Conservation (phyloP, 2,888 invertebrate genomes). For the Metacarcinus magister region DNA sequence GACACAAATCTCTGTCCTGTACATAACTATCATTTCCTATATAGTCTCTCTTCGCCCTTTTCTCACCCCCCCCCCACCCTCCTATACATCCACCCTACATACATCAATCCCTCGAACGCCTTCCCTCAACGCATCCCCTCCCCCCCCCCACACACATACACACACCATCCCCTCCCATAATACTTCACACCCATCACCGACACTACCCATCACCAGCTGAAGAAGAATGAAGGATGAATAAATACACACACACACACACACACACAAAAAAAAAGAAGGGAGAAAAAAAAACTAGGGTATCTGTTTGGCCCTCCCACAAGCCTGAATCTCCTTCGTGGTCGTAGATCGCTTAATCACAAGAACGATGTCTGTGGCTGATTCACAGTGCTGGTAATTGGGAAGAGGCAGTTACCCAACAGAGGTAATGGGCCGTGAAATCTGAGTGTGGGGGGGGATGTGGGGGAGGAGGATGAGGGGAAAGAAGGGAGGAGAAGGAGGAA, state of each 20-base stretch:
- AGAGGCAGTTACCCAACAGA: constrained; percentile 1
- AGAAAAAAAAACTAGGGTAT: no score
- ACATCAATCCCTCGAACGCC: neutral
- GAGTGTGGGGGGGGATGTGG: neutral
- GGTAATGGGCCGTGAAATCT: constrained; percentile 53
- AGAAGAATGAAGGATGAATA: no score
- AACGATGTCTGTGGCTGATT: constrained; percentile 62
- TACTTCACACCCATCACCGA: constrained; percentile 51
- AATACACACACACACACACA: no score
- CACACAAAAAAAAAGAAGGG: no score
- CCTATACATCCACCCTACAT: neutral
- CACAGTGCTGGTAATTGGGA: constrained; percentile 50
- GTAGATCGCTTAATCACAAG: constrained; percentile 42
- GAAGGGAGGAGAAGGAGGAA: neutral
- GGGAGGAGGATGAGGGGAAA: neutral
- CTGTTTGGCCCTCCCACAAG: neutral
- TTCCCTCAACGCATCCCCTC: no score
- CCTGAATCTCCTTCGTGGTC: neutral
- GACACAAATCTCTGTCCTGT: neutral
- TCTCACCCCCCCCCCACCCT: neutral
- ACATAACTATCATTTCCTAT: neutral
- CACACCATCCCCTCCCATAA: neutral
- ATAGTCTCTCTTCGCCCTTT: neutral
- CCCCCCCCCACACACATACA: neutral
- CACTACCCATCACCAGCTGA: constrained; percentile 30